Percentiles rank a stretch among this genome's conserved stretches.
These are phyloP conservation scores for Disparrhopalites patrizii DNA, from an alignment of 2,888 invertebrate species.

Conservation along the genomic window DNA sequence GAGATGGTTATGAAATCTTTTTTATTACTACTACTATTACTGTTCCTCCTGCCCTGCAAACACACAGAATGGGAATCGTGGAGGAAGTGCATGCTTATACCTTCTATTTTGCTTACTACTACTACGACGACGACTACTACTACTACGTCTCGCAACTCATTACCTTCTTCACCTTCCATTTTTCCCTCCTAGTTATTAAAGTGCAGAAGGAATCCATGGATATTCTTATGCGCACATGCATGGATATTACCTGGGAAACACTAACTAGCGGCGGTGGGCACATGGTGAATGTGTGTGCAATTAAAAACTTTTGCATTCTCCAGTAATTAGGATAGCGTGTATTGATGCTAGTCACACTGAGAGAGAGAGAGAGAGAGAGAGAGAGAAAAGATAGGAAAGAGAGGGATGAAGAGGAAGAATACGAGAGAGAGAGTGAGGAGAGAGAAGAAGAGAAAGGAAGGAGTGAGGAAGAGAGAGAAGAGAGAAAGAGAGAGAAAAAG, in stretches of 20 bases:
- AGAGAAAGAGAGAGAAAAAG: background rate
- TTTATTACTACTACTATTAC: too few relatives aligned
- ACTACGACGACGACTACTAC: background rate
- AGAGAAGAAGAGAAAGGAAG: background rate
- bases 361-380: background rate
- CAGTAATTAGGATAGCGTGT: constrained; percentile 15
- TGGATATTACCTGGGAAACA: too few relatives aligned
- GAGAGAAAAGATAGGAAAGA: background rate
- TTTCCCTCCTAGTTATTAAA: too few relatives aligned
- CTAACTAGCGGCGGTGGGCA: too few relatives aligned
- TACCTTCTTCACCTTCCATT: too few relatives aligned
- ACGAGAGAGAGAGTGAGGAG: background rate
- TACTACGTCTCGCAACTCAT: too few relatives aligned
- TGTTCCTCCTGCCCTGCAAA: too few relatives aligned
- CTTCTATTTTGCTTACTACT: background rate
- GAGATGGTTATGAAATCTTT: constrained; percentile 14
- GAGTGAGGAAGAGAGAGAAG: background rate
- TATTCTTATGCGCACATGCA: too few relatives aligned
- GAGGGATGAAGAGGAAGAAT: background rate
- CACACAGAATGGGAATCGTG: too few relatives aligned
- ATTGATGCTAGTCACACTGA: background rate
- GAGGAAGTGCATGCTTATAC: background rate
- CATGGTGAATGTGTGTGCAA: constrained; percentile 2
- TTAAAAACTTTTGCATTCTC: constrained; percentile 18
- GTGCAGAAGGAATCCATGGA: too few relatives aligned